Conservation (phyloP, 2,113 vertebrate genomes). For the Prionailurus bengalensis region DNA sequence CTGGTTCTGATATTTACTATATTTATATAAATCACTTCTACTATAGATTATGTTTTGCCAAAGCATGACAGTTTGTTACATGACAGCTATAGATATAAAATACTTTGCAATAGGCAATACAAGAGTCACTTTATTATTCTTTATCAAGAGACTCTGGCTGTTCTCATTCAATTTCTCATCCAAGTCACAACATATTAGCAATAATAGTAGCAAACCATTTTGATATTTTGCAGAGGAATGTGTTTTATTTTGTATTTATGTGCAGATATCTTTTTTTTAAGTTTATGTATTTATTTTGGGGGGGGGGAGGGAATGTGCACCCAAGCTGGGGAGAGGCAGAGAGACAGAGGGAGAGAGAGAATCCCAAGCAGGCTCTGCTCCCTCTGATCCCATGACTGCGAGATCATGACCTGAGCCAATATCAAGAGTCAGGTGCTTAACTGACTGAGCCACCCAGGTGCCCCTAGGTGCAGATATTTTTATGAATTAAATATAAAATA, state of each 20-base stretch:
- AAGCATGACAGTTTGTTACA: neutral
- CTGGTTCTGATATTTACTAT: neutral
- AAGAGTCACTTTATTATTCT: slow-evolving; percentile 3
- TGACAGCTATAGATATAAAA: neutral
- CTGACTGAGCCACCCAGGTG: no score
- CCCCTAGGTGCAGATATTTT: neutral
- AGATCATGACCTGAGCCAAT: no score
- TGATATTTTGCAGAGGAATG: neutral
- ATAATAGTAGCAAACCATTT: neutral
- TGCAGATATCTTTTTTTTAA: neutral
- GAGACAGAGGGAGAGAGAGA: no score
- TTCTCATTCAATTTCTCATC: slow-evolving; percentile 1
- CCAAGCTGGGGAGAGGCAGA: no score
- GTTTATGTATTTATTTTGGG: no score
- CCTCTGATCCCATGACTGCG: no score
- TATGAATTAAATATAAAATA: neutral
- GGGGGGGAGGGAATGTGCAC: no score
- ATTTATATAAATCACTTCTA: neutral
- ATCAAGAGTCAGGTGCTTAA: no score
- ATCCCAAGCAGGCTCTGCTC: no score
- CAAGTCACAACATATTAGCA: neutral
- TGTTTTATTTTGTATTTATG: neutral
- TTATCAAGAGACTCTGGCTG: neutral
- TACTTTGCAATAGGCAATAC: neutral
- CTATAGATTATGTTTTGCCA: neutral